Conservation (phyloP, 2,888 invertebrate genomes). For the Athripsodes cinereus region DNA sequence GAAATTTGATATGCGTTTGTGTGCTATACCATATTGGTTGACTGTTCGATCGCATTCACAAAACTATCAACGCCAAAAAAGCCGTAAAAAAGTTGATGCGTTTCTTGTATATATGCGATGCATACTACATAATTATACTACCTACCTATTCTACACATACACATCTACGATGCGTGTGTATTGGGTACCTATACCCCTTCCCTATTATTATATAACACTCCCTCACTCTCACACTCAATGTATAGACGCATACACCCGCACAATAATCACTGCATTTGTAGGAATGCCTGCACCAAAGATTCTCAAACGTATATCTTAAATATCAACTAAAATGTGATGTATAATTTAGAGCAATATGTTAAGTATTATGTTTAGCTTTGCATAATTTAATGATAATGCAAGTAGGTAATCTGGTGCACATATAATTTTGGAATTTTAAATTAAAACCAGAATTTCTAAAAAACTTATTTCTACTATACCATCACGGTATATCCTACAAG, state of each 20-base stretch:
- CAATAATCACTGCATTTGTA: not conserved
- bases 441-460: no score
- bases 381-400: no score
- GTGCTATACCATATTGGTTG: not conserved
- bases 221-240: not conserved
- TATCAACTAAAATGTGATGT: no score
- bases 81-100: slow-evolving; percentile 21
- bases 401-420: no score
- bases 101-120: slow-evolving; percentile 9
- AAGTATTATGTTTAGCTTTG: no score
- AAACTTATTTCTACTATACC: no score
- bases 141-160: not conserved
- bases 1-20: no score
- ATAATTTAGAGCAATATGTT: no score
- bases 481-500: no score
- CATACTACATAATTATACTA: not conserved
- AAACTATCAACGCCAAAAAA: slow-evolving; percentile 24
- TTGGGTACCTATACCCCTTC: not conserved
- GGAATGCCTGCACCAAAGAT: not conserved
- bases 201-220: not conserved
- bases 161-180: not conserved
- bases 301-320: not conserved
- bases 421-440: no score
- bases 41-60: slow-evolving; percentile 23
- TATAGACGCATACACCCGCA: not conserved